These are phyloP conservation scores for Hyphantria cunea DNA, from an alignment of 1,140 invertebrate genomes.

Conservation along the genomic window DNA sequence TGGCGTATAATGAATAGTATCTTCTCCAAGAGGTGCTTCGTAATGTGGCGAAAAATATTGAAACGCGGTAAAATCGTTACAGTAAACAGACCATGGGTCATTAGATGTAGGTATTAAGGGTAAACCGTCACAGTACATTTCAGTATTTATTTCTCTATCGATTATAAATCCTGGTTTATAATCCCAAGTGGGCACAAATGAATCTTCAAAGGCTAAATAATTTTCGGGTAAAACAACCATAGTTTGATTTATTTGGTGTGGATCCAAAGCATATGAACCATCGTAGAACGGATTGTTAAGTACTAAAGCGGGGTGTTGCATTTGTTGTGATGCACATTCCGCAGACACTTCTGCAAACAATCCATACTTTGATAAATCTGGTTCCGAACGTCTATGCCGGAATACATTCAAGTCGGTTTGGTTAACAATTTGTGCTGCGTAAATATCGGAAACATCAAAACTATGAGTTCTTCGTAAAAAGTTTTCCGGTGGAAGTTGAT, in stretches of 20 bases:
- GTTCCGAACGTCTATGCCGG: conserved; percentile 63
- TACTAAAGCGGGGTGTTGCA: conserved; percentile 62
- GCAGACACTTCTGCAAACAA: conserved; percentile 63
- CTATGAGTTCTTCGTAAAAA: conserved; percentile 65
- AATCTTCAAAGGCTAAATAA: conserved; percentile 78
- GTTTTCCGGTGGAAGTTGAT: conserved; percentile 43
- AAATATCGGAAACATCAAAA: conserved; percentile 72
- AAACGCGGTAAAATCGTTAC: conserved; percentile 54
- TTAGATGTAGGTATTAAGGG: conserved; percentile 62
- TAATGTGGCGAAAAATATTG: conserved; percentile 67
- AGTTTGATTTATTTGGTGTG: conserved; percentile 51
- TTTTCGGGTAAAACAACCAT: conserved; percentile 72
- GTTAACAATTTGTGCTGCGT: conserved; percentile 42
- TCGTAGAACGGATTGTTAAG: conserved; percentile 81
- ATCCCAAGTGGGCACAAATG: conserved; percentile 74
- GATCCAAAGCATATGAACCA: conserved; percentile 63
- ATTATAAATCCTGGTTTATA: conserved; percentile 61
- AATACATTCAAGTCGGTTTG: conserved; percentile 44
- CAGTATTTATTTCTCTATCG: conserved; percentile 54
- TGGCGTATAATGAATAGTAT: conserved; percentile 69
- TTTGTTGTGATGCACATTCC: conserved; percentile 42
- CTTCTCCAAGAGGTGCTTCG: conserved; percentile 51
- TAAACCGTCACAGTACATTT: conserved; percentile 67
- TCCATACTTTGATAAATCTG: conserved; percentile 73
- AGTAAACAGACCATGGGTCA: conserved; percentile 71